Evolutionary conservation across 2,113 vertebrate genomes (phyloP).

Genomic region (Phocoena sinus): DNA sequence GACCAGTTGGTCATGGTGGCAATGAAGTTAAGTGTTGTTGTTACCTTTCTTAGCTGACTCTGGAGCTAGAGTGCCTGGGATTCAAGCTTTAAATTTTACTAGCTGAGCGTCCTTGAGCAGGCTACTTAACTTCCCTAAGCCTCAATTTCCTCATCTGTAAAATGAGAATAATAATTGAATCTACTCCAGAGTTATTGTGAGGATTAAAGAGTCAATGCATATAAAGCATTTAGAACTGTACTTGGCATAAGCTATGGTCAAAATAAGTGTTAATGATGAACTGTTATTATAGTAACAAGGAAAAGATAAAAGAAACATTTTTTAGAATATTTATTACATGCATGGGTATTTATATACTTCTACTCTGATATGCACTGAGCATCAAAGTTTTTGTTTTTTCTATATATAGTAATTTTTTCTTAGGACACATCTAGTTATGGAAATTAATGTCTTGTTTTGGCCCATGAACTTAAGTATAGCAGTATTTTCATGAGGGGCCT

Average conservation of each 20-base stretch:
- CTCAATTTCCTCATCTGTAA: conserved; percentile 1
- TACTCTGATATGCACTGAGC: not conserved
- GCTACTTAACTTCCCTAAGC: not conserved
- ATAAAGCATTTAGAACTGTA: not conserved
- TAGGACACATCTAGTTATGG: conserved; percentile 25
- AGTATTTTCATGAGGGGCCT: conserved; percentile 60
- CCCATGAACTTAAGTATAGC: conserved; percentile 49
- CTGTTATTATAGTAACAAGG: not conserved
- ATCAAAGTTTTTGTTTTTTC: conserved; percentile 3
- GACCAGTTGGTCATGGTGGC: rapidly evolving
- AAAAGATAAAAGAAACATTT: conserved; percentile 2
- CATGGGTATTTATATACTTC: not conserved
- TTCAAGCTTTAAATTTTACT: not conserved
- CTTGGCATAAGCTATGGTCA: not conserved
- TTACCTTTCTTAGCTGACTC: not conserved
- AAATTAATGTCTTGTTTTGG: conserved; percentile 68
- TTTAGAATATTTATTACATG: not conserved
- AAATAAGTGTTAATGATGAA: conserved; percentile 17
- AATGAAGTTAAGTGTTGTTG: not conserved
- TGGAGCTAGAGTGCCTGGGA: not conserved
- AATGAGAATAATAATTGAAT: not conserved
- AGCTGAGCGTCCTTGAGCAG: not conserved
- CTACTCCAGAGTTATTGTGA: not conserved
- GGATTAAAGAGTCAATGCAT: not conserved
- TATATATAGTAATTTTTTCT: conserved; percentile 36